Conservation (phyloP, 2,797 vertebrate species). For the Karalla daura region DNA sequence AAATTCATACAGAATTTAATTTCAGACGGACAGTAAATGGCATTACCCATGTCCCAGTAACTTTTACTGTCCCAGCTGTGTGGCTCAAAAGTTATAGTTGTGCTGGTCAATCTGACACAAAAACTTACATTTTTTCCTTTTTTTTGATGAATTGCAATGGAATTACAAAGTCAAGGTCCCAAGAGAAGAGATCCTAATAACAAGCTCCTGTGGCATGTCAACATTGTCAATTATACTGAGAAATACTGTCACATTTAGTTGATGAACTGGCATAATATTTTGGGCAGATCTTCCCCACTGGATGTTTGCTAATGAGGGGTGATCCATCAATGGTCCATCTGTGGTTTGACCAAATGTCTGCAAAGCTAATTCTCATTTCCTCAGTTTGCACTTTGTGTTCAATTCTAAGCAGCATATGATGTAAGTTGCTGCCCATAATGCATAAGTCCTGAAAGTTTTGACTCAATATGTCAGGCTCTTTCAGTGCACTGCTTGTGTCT, state of each 20-base stretch:
- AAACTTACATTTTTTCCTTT: no score
- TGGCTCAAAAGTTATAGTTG: background rate
- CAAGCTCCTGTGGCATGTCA: background rate
- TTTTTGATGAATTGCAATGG: background rate
- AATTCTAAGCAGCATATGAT: background rate
- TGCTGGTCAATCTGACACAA: background rate
- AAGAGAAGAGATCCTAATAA: background rate
- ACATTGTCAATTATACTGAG: background rate
- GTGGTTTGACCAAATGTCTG: no score
- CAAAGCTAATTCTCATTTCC: background rate
- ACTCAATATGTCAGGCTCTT: background rate
- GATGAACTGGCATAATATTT: no score
- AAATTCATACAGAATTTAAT: background rate
- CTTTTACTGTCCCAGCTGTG: background rate
- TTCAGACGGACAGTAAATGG: no score
- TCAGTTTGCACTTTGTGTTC: background rate
- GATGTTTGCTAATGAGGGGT: background rate
- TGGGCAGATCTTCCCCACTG: background rate
- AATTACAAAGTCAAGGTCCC: background rate
- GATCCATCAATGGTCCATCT: no score
- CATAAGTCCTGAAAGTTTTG: background rate
- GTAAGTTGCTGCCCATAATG: background rate
- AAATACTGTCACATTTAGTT: background rate
- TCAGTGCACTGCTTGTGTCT: no score
- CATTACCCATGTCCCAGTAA: background rate